A percentile compares a stretch with the other conserved stretches of the same genome.
Conservation (phyloP, 2,888 invertebrate species). For the Drosophila stalkeri region DNA sequence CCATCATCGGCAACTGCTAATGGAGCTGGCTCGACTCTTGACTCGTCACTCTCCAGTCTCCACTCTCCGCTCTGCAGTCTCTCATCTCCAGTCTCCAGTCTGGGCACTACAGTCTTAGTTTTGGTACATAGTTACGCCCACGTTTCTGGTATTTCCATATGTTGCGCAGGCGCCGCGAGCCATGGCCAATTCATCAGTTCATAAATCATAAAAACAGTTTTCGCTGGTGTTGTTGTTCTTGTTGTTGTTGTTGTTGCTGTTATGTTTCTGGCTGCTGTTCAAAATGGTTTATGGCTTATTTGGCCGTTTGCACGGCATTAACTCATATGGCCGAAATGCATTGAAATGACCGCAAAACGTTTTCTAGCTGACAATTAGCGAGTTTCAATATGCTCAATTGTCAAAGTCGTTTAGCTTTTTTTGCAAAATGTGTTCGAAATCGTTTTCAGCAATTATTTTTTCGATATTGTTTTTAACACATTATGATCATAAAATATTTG, state of each 20-base stretch:
- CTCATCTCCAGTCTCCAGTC: background rate
- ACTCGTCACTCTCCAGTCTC: background rate
- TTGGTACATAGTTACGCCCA: slow-evolving; percentile 50
- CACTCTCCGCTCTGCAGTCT: background rate
- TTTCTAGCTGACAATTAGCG: slow-evolving; percentile 34
- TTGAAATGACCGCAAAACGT: slow-evolving; percentile 41
- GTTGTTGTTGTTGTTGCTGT: slow-evolving; percentile 29
- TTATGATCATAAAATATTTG: background rate
- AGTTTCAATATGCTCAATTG: slow-evolving; percentile 19
- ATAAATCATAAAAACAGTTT: slow-evolving; percentile 67
- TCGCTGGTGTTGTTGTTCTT: slow-evolving; percentile 21
- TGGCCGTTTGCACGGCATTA: slow-evolving; percentile 66
- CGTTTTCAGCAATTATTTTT: background rate
- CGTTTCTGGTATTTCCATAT: slow-evolving; percentile 59
- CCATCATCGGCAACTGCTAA: slow-evolving; percentile 45
- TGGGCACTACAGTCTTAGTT: slow-evolving; percentile 12
- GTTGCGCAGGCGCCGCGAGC: slow-evolving; percentile 45
- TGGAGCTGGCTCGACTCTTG: slow-evolving; percentile 31
- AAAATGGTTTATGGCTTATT: slow-evolving; percentile 53
- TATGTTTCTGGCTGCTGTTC: slow-evolving; percentile 51
- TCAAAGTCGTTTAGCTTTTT: slow-evolving; percentile 14
- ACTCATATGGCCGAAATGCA: slow-evolving; percentile 40
- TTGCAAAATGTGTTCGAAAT: slow-evolving; percentile 5
- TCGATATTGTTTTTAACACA: background rate
- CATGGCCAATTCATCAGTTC: slow-evolving; percentile 59